A percentile compares a stretch with the other conserved stretches of the same genome.
Evolutionary conservation across 2,888 invertebrate genomes (phyloP).

Genomic region (Tromatobia lineatoria): DNA sequence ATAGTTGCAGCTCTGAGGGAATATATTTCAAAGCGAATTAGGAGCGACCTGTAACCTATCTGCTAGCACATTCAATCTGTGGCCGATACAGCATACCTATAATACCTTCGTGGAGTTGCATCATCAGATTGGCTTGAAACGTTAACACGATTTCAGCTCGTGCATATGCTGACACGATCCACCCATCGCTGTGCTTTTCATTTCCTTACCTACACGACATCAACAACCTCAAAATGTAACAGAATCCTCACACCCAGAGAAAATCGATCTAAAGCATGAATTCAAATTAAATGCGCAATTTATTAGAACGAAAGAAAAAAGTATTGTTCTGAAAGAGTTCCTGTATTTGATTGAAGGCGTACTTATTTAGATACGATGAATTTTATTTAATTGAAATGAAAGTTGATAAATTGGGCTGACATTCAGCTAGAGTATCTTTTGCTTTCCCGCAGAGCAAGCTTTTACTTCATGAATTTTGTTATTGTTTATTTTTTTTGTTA

Average conservation of each 20-base stretch:
- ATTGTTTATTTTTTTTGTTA: too few species aligned
- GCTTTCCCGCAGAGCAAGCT: too few species aligned
- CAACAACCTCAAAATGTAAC: not conserved
- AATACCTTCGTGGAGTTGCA: constrained; percentile 23
- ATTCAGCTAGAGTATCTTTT: too few species aligned
- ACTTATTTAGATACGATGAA: too few species aligned
- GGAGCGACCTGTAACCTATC: constrained; percentile 60
- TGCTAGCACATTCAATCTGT: constrained; percentile 38
- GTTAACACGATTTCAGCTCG: constrained; percentile 58
- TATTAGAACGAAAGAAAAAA: too few species aligned
- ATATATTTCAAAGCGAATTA: constrained; percentile 50
- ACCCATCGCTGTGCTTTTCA: constrained; percentile 1
- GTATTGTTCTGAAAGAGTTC: too few species aligned
- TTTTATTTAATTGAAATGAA: too few species aligned
- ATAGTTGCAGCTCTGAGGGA: constrained; percentile 48
- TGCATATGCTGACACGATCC: constrained; percentile 15
- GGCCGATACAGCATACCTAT: constrained; percentile 42
- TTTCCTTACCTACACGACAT: not conserved
- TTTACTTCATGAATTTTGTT: too few species aligned
- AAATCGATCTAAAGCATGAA: not conserved
- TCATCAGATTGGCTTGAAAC: constrained; percentile 56
- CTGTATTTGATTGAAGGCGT: too few species aligned
- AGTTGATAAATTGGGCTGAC: too few species aligned
- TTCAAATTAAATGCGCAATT: too few species aligned
- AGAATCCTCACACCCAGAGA: not conserved